Conservation (phyloP, 2,888 invertebrate genomes). For the Pocota personata region DNA sequence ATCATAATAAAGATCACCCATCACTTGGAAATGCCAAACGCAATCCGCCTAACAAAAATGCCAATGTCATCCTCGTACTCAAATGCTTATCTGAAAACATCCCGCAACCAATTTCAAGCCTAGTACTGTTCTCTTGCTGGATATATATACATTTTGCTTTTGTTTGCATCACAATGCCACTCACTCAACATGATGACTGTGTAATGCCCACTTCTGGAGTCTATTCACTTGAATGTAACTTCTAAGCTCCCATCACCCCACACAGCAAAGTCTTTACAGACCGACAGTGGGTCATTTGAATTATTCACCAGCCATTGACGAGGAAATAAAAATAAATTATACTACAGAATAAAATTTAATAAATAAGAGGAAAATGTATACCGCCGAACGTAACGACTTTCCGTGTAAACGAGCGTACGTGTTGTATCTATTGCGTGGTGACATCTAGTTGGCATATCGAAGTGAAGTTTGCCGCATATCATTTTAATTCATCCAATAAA, state of each 20-base stretch:
- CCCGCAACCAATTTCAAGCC: neutral
- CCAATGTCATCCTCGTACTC: neutral
- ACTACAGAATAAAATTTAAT: constrained; percentile 1
- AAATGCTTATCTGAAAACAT: neutral
- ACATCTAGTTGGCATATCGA: neutral
- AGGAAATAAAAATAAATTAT: constrained; percentile 24
- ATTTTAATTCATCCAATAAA: neutral
- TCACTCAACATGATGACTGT: constrained; percentile 16
- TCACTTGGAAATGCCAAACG: neutral
- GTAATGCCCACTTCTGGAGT: neutral
- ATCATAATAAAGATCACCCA: neutral
- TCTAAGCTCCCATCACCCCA: neutral
- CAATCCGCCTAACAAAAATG: neutral
- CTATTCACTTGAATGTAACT: neutral
- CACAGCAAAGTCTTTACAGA: neutral
- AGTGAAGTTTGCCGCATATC: neutral
- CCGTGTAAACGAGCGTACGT: neutral
- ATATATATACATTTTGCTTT: neutral
- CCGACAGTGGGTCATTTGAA: constrained; percentile 10
- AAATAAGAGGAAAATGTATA: neutral
- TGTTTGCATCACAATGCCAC: constrained; percentile 21
- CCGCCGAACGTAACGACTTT: neutral
- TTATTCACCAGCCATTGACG: constrained; percentile 8
- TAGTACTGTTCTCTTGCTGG: neutral
- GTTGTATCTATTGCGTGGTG: neutral